Conservation (phyloP, 2,797 vertebrate species). For the Chelidonichthys spinosus region DNA sequence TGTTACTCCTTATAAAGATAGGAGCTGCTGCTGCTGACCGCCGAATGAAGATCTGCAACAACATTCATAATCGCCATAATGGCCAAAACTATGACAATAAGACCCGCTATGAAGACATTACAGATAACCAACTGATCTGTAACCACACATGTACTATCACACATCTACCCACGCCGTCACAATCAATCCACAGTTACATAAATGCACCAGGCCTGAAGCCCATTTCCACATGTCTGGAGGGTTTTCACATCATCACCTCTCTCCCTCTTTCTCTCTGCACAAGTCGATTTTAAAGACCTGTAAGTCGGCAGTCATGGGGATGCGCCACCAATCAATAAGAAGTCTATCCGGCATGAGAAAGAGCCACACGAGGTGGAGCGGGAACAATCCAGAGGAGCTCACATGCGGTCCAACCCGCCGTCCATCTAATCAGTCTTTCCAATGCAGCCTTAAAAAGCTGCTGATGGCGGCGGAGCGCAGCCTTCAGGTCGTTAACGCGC, state of each 20-base stretch:
- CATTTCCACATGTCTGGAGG: constrained; percentile 22
- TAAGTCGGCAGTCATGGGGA: constrained; percentile 38
- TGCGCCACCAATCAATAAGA: constrained; percentile 38
- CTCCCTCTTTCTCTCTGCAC: constrained; percentile 6
- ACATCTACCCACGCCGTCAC: not conserved
- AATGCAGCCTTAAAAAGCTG: constrained; percentile 45
- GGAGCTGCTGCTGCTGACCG: too few relatives aligned
- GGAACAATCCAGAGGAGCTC: constrained; percentile 9
- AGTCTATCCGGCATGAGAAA: constrained; percentile 22
- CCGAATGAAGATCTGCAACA: too few relatives aligned
- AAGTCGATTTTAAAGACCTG: constrained; percentile 45
- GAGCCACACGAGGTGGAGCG: constrained; percentile 8
- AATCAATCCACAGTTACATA: not conserved
- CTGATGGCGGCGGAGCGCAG: constrained; percentile 20
- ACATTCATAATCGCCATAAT: not conserved
- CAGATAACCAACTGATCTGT: too few relatives aligned
- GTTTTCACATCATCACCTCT: not conserved
- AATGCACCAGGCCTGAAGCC: constrained; percentile 18
- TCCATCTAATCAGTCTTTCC: constrained; percentile 40
- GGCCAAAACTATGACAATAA: not conserved
- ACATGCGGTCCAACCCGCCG: constrained; percentile 41
- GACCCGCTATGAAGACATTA: too few relatives aligned
- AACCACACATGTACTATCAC: not conserved
- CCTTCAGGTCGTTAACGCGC: constrained; percentile 26
- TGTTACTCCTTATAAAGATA: not conserved